Conservation (phyloP, 2,797 vertebrate genomes). For the Cephalopachus bancanus region DNA sequence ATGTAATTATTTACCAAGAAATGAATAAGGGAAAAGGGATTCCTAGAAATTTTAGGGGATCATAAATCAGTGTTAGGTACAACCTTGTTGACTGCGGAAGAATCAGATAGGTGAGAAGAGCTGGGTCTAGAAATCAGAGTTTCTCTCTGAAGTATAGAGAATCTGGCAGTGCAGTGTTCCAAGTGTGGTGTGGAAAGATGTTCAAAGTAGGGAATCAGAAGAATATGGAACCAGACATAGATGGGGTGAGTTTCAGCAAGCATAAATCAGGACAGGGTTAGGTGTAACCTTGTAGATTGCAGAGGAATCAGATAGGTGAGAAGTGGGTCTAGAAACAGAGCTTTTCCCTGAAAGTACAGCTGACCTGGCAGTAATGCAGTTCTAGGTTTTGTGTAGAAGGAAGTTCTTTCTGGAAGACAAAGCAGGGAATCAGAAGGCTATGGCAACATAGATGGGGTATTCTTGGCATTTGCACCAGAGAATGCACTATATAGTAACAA, state of each 20-base stretch:
- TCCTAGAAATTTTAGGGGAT: not conserved
- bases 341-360: not conserved
- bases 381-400: not conserved
- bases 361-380: not conserved
- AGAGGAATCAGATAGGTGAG: not conserved
- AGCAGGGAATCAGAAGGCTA: not conserved
- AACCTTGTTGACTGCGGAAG: not conserved
- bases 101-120: not conserved
- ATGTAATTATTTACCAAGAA: not conserved
- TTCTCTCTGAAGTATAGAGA: not conserved
- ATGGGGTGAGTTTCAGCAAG: not conserved
- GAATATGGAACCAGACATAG: not conserved
- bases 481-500: not conserved
- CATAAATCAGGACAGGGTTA: not conserved
- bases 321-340: not conserved
- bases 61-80: not conserved
- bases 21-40: not conserved
- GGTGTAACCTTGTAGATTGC: not conserved
- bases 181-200: not conserved
- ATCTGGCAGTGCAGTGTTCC: not conserved
- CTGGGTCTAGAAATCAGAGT: not conserved
- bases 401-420: not conserved
- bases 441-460: not conserved
- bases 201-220: not conserved
- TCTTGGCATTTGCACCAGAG: not conserved